These are phyloP conservation scores for Dallia pectoralis DNA, from an alignment of 2,797 vertebrate genomes.

Conservation along the genomic window DNA sequence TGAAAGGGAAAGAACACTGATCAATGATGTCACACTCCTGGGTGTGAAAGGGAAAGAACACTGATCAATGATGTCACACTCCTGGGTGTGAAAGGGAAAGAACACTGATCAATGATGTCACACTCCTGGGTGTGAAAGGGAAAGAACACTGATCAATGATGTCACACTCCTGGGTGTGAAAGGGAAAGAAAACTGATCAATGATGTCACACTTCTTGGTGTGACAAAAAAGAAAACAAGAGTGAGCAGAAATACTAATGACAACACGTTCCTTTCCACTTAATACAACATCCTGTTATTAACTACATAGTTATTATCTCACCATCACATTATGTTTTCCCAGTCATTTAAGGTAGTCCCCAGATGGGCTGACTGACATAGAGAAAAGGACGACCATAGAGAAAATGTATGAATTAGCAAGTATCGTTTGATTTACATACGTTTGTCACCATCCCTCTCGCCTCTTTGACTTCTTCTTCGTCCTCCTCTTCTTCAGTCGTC, in stretches of 20 bases:
- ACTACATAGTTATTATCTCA: background rate
- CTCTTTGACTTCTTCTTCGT: slow-evolving; percentile 45
- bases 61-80: too few relatives aligned
- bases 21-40: too few relatives aligned
- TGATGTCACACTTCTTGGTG: slow-evolving; percentile 82
- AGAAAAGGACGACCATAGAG: background rate
- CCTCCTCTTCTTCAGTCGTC: slow-evolving; percentile 76
- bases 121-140: too few relatives aligned
- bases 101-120: too few relatives aligned
- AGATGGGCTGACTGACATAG: background rate
- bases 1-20: background rate
- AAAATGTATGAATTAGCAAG: background rate
- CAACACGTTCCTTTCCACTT: background rate
- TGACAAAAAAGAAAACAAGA: background rate
- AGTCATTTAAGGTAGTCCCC: background rate
- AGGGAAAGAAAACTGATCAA: background rate
- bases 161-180: slow-evolving; percentile 79
- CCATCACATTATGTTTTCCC: background rate
- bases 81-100: slow-evolving; percentile 61
- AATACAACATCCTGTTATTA: background rate
- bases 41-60: background rate
- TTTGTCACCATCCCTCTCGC: background rate
- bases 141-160: slow-evolving; percentile 91
- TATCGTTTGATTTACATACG: background rate
- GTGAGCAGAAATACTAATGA: background rate